Base-by-base conservation (phyloP, 2,797 vertebrate species). In the Hippopotamyrus pictus region DNA sequence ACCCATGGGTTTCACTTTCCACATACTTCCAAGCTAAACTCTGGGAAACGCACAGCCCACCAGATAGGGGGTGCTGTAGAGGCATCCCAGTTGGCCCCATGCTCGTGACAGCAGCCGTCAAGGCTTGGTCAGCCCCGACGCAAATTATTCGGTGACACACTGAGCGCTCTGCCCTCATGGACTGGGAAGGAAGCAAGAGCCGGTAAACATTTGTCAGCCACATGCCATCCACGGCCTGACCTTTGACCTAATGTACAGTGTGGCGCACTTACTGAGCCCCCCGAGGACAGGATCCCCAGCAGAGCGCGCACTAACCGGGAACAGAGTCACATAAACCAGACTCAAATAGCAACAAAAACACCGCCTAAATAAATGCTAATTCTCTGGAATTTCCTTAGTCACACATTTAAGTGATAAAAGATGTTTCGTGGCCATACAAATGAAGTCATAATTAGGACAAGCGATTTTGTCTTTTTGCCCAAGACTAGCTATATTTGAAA, bases 281-380 rank as follows among this genome's bases (percentile, higher is more conserved):
- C 87, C 89, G 87, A 6, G 19, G 90, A 88, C 50, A 46, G 48
- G 57, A 88, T 51, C 87, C 86, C 87, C 90, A 88, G 90, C 41
- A 89, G 3, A 69, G 91, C 93, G 88, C 91, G 86, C 79, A 92
- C 91, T 83, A 89, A 90, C 93, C 93, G 89, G 91, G 82, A 91
- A 87, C 69, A 86, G 5, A 88, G 87, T 11, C 57, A 73, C 89
- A 88, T 8, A 50, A 8, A 84, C 25, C 50, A 46, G 46, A 53
- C 53, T 65, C 62, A 2, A 50, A 79, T 41, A 83, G 89, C 48
- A 73, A 76, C 50, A 79, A 88, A 82, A 79, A 89, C 86, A 86
- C 4, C 3, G 76, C 48, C 25, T 41, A 83, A 69, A 50, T 37
- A 85, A 79, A 83, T 65, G 41, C 25, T 51, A 48, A 85, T 44